Evolutionary conservation across 2,888 invertebrate genomes (phyloP), one percentile per base, ranked within the genome.

Genomic region (Oscheius sp.): DNA sequence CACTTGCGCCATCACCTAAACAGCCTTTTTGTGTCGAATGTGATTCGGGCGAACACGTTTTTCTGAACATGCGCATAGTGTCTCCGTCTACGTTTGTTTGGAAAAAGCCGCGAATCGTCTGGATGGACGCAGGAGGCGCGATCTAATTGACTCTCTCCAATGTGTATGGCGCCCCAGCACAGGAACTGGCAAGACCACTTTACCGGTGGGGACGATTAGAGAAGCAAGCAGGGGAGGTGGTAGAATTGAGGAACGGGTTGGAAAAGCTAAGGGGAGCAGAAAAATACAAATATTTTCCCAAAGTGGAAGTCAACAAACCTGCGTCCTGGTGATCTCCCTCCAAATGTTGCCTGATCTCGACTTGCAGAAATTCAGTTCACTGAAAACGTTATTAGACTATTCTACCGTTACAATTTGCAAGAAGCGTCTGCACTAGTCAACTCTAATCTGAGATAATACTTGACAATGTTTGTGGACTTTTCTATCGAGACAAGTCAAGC

Each of bases 301-400:
- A 42, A 21, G 1, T 37, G 11, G 10, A 11, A 42, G 13, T 9
- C 21, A 59, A n/a, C 59, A 9, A 11, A 76, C 73, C 76, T 83
- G 83, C 2, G 84, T 83, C 58, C 83, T 78, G 70, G 83, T 80
- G 33, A 85, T 82, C 75, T 85, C 85, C 72, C 77, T 78, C 85
- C 84, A 84, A 77, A 85, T 79, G 78, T 82, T 83, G 65, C 76
- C 76, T 32, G 84, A 83, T 42, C 85, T 79, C 71, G 85, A 82
- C 75, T 83, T 79, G 77, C 83, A 83, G 80, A 83, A 83, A 59
- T 83, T 81, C 58, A 83, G 77, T 66, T 83, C 83, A 72, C 71
- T 72, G 71, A 60, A 72, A 72, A 35, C 21, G 37, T 1, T 13
- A n/a, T 21, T 63, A 13, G 29, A 47, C 1, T 13, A 29, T 32